Base-by-base conservation (phyloP, 1,140 invertebrate genomes). In the Eufriesea mexicana region DNA sequence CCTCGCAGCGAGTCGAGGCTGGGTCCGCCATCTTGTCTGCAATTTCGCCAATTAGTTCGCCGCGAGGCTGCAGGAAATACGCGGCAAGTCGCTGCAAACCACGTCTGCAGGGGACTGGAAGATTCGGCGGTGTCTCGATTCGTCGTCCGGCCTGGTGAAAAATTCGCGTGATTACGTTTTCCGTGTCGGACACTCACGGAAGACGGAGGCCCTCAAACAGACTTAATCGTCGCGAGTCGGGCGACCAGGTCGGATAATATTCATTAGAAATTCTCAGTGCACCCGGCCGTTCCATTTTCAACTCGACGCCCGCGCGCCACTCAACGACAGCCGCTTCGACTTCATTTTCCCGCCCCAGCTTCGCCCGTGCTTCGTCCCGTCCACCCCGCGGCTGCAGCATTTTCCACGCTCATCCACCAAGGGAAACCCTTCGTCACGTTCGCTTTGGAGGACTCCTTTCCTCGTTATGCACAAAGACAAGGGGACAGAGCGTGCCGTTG, bases 401-500 rank as follows among this genome's bases (percentile, higher is more conserved):
- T 68, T 61, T 77, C 54, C 64, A 77, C 42, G 45, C 72, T 76
- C 61, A 74, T 67, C 64, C 59, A 35, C 28, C 45, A 55, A 61
- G 35, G 66, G 62, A 71, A 73, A 83, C 80, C 64, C 74, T 83
- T 83, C 74, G 80, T 83, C 80, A 83, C 80, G 80, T 83, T 61
- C 74, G 74, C 64, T 77, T 45, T 70, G 72, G 62, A 86, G 85
- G 61, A 79, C 51, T 86, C 67, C 76, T 84, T 87, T 84, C 80
- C 86, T 86, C 83, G 86, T 87, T 86, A 87, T 72, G 76, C 77
- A 62, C 68, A 87, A 85, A 87, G 86, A 84, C 76, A 74, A 64
- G 59, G 54, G 49, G 77, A 23, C 12, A 62, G 42, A 49, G 28
- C 20, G 23, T 45, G 28, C 7, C 25, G 25, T 45, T 45, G 28